Evolutionary conservation across 1,140 invertebrate species (phyloP).

Genomic region (Saccostrea glomerata): DNA sequence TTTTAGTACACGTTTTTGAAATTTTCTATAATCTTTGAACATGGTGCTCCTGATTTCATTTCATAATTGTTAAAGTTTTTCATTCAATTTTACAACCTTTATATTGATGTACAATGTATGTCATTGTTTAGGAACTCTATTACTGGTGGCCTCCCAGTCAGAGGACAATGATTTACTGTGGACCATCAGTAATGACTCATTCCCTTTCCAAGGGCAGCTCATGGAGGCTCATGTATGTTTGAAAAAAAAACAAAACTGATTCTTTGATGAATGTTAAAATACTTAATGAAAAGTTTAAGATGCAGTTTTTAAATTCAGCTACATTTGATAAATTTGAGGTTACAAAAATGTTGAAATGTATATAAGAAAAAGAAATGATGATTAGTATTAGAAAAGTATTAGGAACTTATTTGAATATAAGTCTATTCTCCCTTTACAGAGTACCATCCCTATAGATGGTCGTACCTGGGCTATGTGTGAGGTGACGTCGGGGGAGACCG

Average conservation of each 20-base stretch:
- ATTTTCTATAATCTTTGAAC: too few species aligned
- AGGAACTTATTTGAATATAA: background rate
- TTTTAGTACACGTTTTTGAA: too few species aligned
- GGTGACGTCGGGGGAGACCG: conserved; percentile 75
- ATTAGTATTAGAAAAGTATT: too few species aligned
- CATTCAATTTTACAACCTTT: too few species aligned
- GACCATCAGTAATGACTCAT: conserved; percentile 80
- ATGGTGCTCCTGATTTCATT: too few species aligned
- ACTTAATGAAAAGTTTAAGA: background rate
- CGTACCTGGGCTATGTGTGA: conserved; percentile 90
- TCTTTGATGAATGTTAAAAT: background rate
- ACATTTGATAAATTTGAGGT: too few species aligned
- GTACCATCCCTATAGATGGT: conserved; percentile 88
- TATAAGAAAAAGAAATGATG: too few species aligned
- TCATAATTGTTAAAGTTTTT: too few species aligned
- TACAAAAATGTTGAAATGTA: too few species aligned
- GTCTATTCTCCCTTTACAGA: conserved; percentile 79
- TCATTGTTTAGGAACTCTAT: conserved; percentile 61
- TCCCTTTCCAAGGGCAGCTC: conserved; percentile 79
- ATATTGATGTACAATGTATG: too few species aligned
- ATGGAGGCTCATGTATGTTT: conserved; percentile 81
- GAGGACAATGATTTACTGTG: conserved; percentile 80
- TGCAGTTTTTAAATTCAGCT: too few species aligned
- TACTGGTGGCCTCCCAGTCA: conserved; percentile 79
- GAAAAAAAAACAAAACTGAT: background rate